Conservation (phyloP, 2,888 invertebrate genomes). For the Eurois occulta region DNA sequence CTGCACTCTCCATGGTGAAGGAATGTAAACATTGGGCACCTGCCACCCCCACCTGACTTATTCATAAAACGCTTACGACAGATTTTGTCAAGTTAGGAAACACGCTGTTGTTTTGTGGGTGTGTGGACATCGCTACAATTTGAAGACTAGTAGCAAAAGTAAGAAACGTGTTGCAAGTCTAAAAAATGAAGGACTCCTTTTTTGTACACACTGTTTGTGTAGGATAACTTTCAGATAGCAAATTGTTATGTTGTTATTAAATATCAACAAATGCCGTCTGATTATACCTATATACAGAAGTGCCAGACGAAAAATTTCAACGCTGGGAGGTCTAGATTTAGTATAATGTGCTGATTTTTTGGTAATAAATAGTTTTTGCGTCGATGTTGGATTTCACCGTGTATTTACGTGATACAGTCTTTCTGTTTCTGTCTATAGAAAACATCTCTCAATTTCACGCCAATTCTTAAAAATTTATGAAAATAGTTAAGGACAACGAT, state of each 20-base stretch:
- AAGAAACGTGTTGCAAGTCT: background rate
- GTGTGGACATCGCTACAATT: background rate
- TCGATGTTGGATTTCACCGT: background rate
- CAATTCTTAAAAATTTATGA: conserved; percentile 22
- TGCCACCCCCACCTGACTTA: conserved; percentile 39
- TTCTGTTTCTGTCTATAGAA: background rate
- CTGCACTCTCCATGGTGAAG: conserved; percentile 87
- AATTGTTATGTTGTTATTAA: background rate
- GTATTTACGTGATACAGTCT: background rate
- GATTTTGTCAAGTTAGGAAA: conserved; percentile 13
- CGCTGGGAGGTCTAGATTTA: background rate
- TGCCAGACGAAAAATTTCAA: background rate
- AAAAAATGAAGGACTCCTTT: background rate
- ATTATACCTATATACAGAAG: background rate
- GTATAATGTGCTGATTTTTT: background rate
- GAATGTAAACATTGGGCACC: conserved; percentile 82
- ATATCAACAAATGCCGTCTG: background rate
- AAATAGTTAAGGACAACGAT: conserved; percentile 53
- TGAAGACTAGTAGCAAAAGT: background rate
- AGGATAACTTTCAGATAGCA: background rate
- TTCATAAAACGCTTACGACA: conserved; percentile 38
- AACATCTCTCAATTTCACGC: background rate
- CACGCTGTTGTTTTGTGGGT: background rate
- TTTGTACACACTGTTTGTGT: background rate
- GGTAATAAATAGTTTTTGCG: background rate